Evolutionary conservation across 1,140 invertebrate genomes (phyloP).

Genomic region (Neodiprion lecontei): DNA sequence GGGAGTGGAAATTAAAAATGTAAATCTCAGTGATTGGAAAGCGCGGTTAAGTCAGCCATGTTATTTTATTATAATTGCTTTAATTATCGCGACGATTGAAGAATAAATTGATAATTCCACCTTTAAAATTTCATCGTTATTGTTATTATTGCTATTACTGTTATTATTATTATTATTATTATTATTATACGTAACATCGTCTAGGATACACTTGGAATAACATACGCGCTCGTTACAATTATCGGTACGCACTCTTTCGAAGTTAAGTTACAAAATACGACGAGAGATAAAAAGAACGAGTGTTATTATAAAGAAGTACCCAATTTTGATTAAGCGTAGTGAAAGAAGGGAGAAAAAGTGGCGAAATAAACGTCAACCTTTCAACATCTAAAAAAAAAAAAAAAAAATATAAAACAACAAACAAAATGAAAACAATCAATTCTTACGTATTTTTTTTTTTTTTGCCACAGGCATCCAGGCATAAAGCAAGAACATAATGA

Average conservation of each 20-base stretch:
- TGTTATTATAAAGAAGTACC: neutral
- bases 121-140: neutral
- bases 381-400: neutral
- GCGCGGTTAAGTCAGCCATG: neutral
- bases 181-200: no score
- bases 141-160: no score
- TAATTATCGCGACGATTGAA: conserved; percentile 3
- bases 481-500: neutral
- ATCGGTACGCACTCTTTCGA: neutral
- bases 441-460: neutral
- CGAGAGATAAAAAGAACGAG: neutral
- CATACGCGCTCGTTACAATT: no score
- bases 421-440: neutral
- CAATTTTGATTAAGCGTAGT: neutral
- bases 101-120: neutral
- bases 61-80: conserved; percentile 15
- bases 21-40: conserved; percentile 48
- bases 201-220: no score
- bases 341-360: neutral
- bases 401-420: neutral
- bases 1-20: conserved; percentile 51
- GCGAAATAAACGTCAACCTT: neutral
- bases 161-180: no score
- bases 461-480: neutral
- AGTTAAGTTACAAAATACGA: neutral